Evolutionary conservation across 1,140 invertebrate species (phyloP).

Genomic region (Helicorthomorpha holstii): DNA sequence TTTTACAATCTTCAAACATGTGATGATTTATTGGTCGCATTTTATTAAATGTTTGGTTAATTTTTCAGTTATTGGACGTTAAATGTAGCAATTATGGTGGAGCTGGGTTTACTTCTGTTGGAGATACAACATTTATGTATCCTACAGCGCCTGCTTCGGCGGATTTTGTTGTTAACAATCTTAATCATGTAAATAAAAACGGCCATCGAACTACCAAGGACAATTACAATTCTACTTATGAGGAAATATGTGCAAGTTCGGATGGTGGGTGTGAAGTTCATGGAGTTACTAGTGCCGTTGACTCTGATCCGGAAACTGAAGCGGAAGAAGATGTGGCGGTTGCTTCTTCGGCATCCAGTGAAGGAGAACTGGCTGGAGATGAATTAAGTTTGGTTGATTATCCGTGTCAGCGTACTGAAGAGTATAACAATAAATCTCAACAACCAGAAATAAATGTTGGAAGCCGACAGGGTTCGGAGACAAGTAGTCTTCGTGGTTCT

Average conservation of each 20-base stretch:
- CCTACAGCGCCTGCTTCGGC: too few species aligned
- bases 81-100: constrained; percentile 15
- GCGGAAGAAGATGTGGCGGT: constrained; percentile 4
- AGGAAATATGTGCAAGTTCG: constrained; percentile 14
- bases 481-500: constrained; percentile 14
- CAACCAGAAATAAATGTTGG: too few species aligned
- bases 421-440: too few species aligned
- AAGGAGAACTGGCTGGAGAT: constrained; percentile 16
- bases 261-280: too few species aligned
- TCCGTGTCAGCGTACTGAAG: constrained; percentile 1
- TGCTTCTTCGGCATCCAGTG: constrained; percentile 8
- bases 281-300: constrained; percentile 7
- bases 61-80: constrained; percentile 13
- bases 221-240: constrained; percentile 14
- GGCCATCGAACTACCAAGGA: constrained; percentile 8
- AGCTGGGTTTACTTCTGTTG: constrained; percentile 8
- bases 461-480: constrained; percentile 8
- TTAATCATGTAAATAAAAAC: not conserved
- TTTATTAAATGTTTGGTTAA: too few species aligned
- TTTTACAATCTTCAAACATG: too few species aligned
- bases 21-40: too few species aligned
- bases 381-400: constrained; percentile 16
- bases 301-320: constrained; percentile 13
- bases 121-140: constrained; percentile 10
- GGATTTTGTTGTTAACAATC: too few species aligned